A percentile compares a stretch with the other conserved stretches of the same genome.
These are phyloP conservation scores for Latheticus oryzae DNA, from an alignment of 2,888 invertebrate species.

Conservation along the genomic window DNA sequence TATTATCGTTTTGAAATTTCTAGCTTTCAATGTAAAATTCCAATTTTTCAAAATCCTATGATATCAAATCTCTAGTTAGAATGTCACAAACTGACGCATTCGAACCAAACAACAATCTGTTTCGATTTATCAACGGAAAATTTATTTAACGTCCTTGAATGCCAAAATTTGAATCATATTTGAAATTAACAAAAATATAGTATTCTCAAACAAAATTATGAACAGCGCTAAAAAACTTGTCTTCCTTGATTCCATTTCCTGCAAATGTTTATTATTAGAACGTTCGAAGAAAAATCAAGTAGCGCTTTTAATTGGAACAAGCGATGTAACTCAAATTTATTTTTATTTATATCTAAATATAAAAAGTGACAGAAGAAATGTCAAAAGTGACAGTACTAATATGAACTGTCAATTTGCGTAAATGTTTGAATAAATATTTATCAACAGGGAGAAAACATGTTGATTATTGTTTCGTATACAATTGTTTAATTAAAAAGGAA, in stretches of 20 bases:
- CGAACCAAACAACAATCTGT: too few species aligned
- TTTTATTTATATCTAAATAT: constrained; percentile 17
- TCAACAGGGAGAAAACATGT: too few species aligned
- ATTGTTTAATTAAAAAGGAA: too few species aligned
- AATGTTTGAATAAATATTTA: too few species aligned
- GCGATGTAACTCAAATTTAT: constrained; percentile 21
- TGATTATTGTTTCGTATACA: too few species aligned
- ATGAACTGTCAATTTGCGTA: too few species aligned
- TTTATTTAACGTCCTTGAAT: constrained; percentile 17
- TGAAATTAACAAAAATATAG: neutral
- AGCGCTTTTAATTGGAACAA: constrained; percentile 18
- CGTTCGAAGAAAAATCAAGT: constrained; percentile 11
- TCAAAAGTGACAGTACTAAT: too few species aligned
- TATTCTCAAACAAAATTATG: neutral
- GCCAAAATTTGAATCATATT: constrained; percentile 21
- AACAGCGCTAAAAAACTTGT: constrained; percentile 1
- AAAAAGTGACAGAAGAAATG: too few species aligned
- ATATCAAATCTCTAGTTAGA: too few species aligned
- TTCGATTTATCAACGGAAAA: constrained; percentile 23
- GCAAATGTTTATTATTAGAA: neutral
- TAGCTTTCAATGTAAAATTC: too few species aligned
- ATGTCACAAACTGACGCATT: constrained; percentile 23
- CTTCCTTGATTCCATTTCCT: neutral
- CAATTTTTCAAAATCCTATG: too few species aligned
- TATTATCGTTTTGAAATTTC: too few species aligned